Conservation (phyloP, 2,113 vertebrate species). For the Ivindomyrus marchei region DNA sequence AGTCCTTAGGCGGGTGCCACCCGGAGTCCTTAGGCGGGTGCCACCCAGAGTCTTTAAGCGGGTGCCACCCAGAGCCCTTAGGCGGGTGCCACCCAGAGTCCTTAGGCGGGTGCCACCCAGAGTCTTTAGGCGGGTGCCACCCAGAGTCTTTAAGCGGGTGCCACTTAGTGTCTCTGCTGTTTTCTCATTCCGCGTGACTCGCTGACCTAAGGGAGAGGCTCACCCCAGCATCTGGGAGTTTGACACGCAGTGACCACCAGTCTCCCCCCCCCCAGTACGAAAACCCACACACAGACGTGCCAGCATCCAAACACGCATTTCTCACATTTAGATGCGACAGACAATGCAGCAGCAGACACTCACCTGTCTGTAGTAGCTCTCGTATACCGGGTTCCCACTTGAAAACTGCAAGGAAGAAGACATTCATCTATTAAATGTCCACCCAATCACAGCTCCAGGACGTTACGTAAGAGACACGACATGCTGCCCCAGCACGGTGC, state of each 20-base stretch:
- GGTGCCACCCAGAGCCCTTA: neutral
- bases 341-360: slow-evolving; percentile 21
- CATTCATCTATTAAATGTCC: neutral
- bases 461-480: neutral
- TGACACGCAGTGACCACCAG: neutral
- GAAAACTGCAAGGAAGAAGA: neutral
- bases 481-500: neutral
- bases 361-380: slow-evolving; percentile 96
- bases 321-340: neutral
- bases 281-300: neutral
- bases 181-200: neutral
- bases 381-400: slow-evolving; percentile 87
- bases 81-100: neutral
- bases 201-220: neutral
- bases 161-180: neutral
- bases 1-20: neutral
- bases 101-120: neutral
- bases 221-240: neutral
- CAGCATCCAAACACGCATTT: neutral
- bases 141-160: neutral
- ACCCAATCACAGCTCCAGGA: neutral
- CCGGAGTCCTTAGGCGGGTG: neutral
- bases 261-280: neutral
- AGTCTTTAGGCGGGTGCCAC: neutral
- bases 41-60: neutral